A percentile compares a stretch with the other conserved stretches of the same genome.
Evolutionary conservation across 2,888 invertebrate species (phyloP).

Genomic region (Chrysotoxum bicinctum): DNA sequence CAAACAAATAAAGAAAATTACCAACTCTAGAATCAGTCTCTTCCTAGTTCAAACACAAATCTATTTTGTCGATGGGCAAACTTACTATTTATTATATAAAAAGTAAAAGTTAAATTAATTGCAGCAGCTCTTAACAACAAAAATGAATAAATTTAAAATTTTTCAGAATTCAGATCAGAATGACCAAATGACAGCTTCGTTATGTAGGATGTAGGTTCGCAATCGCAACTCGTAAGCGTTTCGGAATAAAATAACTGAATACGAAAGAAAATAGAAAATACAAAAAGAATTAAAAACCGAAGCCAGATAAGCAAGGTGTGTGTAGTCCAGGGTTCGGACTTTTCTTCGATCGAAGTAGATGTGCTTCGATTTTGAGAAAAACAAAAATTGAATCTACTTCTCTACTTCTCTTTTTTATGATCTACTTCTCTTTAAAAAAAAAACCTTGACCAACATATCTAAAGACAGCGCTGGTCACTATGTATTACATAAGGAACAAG

Average conservation of each 20-base stretch:
- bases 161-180: background rate
- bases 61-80: background rate
- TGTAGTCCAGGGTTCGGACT: too few species aligned
- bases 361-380: too few species aligned
- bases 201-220: too few species aligned
- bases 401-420: too few species aligned
- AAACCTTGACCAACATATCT: too few species aligned
- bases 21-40: background rate
- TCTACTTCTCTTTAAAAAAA: too few species aligned
- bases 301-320: too few species aligned
- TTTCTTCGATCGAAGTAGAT: too few species aligned
- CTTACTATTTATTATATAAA: background rate
- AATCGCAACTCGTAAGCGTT: background rate
- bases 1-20: background rate
- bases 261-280: background rate
- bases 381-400: too few species aligned
- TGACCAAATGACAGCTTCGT: conserved; percentile 1
- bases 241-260: background rate
- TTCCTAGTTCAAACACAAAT: background rate
- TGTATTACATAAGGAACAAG: too few species aligned
- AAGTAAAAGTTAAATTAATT: background rate
- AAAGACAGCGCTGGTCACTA: too few species aligned
- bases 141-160: background rate
- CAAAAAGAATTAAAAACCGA: background rate
- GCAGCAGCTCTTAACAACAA: background rate